Conservation (phyloP, 1,140 invertebrate species). For the Danaus plexippus region DNA sequence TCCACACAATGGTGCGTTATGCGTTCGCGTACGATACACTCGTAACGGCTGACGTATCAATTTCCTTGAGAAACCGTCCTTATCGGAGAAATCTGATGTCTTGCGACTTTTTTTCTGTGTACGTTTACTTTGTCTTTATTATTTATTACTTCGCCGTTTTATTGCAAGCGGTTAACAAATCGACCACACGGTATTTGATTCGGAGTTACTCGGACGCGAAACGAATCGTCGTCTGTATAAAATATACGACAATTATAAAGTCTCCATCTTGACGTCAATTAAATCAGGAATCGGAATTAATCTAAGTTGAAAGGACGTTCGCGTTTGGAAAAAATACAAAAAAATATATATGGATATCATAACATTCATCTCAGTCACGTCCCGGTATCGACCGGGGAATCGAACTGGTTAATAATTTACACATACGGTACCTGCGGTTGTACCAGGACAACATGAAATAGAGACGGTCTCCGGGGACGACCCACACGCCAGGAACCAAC, state of each 20-base stretch:
- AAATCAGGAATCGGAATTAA: not conserved
- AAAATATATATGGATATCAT: no score
- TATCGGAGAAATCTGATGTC: slow-evolving; percentile 28
- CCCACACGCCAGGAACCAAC: slow-evolving; percentile 47
- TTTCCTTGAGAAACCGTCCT: slow-evolving; percentile 34
- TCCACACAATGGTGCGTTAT: slow-evolving; percentile 35
- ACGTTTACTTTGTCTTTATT: slow-evolving; percentile 18
- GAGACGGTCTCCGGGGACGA: slow-evolving; percentile 41
- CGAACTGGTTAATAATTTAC: slow-evolving; percentile 60
- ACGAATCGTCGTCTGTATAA: no score
- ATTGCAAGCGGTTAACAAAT: slow-evolving; percentile 20
- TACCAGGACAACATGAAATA: slow-evolving; percentile 48
- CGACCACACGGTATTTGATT: slow-evolving; percentile 8
- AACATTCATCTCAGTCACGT: slow-evolving; percentile 19
- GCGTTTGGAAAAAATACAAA: no score
- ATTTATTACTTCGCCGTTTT: slow-evolving; percentile 19
- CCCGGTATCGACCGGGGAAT: slow-evolving; percentile 36
- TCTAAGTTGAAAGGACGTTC: no score
- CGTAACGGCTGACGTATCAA: slow-evolving; percentile 47
- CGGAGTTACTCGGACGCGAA: no score
- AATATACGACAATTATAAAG: no score
- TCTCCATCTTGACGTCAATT: no score
- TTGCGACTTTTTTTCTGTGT: no score
- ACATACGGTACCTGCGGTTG: slow-evolving; percentile 33
- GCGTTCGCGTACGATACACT: slow-evolving; percentile 25